These are phyloP conservation scores for Alcedo quadribrachys DNA, from an alignment of 2,797 vertebrate species.

Conservation along the genomic window DNA sequence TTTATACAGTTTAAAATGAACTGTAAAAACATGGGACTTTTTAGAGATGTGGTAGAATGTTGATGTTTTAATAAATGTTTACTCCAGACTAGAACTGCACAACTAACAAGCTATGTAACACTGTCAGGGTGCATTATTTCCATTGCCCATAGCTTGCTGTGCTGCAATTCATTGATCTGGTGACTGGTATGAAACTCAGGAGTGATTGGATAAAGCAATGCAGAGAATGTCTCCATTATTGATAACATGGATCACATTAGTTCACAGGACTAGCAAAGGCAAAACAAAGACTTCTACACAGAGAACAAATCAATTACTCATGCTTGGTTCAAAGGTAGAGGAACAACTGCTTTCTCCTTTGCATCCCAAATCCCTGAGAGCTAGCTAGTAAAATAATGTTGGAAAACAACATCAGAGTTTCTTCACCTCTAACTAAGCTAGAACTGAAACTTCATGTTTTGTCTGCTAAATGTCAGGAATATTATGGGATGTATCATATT, in stretches of 20 bases:
- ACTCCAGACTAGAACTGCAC: not conserved
- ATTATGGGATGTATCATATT: not conserved
- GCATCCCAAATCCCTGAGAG: not conserved
- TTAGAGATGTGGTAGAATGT: not conserved
- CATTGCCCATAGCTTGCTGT: not conserved
- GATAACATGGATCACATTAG: not conserved
- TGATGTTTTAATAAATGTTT: not conserved
- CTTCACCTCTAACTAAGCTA: not conserved
- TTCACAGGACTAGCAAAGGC: not conserved
- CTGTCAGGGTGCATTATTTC: not conserved
- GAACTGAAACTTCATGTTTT: not conserved
- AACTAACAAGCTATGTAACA: not conserved
- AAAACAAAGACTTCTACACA: not conserved
- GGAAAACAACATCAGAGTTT: not conserved
- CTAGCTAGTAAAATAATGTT: not conserved
- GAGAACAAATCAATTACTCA: not conserved
- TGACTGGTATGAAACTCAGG: not conserved
- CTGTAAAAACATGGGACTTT: not conserved
- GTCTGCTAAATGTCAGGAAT: not conserved
- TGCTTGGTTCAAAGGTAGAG: not conserved
- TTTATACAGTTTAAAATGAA: not conserved
- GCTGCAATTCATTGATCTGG: not conserved
- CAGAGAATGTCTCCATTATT: constrained; percentile 14
- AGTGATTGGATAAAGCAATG: not conserved
- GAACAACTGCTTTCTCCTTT: not conserved